phyloP scores from a whole-genome alignment of 92 coral and sea anemone species.

The Epizoanthus scotinus region DNA sequence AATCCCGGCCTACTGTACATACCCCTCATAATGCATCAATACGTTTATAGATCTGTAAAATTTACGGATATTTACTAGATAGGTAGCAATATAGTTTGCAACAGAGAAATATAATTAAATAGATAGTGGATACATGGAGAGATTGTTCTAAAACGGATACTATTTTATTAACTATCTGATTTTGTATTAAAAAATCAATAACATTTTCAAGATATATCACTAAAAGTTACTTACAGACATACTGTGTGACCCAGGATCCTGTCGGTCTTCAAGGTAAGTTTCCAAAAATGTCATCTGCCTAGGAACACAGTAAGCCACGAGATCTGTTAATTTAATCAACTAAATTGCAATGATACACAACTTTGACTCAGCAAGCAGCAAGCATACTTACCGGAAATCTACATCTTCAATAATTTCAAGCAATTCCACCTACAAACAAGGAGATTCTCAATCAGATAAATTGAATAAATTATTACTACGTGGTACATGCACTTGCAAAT shows the following conservation, averaged over 20 bases:
- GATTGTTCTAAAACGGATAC: too few species aligned
- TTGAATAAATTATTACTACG: neutral
- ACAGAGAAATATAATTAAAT: too few species aligned
- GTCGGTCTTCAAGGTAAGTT: constrained; percentile 36
- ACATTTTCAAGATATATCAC: too few species aligned
- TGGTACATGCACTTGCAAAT: too few species aligned
- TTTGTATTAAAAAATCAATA: too few species aligned
- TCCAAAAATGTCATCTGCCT: constrained; percentile 57
- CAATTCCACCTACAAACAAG: constrained; percentile 64
- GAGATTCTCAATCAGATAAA: neutral
- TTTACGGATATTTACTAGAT: too few species aligned
- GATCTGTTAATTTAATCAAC: neutral
- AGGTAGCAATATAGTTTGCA: too few species aligned
- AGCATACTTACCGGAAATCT: constrained; percentile 68
- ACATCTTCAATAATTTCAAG: constrained; percentile 78
- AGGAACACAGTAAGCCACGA: neutral
- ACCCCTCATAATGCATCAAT: too few species aligned
- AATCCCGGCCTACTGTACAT: too few species aligned
- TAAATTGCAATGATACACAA: constrained; percentile 1
- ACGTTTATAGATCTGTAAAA: too few species aligned
- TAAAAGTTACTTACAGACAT: constrained; percentile 52
- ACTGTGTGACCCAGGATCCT: constrained; percentile 31
- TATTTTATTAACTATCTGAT: too few species aligned
- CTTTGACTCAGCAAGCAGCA: neutral
- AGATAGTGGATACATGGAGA: neutral